Evolutionary conservation across 2,888 invertebrate species (phyloP), one percentile per base, ranked within the genome.

Genomic region (Agrotis puta): DNA sequence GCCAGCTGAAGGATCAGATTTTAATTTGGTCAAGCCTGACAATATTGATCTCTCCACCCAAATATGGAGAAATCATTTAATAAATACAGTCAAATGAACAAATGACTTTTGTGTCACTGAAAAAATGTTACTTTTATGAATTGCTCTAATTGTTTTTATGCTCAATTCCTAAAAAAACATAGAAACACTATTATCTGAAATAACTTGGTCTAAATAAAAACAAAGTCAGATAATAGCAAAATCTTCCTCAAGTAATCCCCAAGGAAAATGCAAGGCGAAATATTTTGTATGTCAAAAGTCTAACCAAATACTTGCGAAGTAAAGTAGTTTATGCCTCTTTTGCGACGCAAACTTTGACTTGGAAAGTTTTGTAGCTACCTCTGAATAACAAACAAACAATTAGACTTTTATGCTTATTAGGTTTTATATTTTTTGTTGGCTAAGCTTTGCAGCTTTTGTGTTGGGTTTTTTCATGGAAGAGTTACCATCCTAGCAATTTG

Each of bases 291-390:
- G 57, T 65, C 65, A 63, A 65, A 80, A 80, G 51, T 68, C 56
- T 74, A 74, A 68, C 61, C 68, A 64, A 77, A 77, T 74, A 75
- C 54, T 47, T n/a, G n/a, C 47, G 53, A 39, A 70, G 81, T 63
- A 78, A 81, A 65, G 61, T 65, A 81, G 77, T 81, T 76, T 76
- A 75, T 68, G 62, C 54, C 50, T 70, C 69, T 66, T 74, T 68
- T 58, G 70, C 70, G 77, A 56, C 43, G 65, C 47, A 63, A 81
- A 76, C 65, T 70, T 70, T 54, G 64, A 27, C 81, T 54, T 27
- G 22, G 13, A 50, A 76, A 78, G 63, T 81, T 78, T 65, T 24
- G 54, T 76, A 56, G 65, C 50, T 61, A 16, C 51, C 56, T 64
- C 77, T 51, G 70, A 64, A 63, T 59, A 70, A 66, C 58, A 81